These are phyloP conservation scores for Chaenocephalus aceratus DNA, from an alignment of 2,113 vertebrate genomes.

Conservation along the genomic window DNA sequence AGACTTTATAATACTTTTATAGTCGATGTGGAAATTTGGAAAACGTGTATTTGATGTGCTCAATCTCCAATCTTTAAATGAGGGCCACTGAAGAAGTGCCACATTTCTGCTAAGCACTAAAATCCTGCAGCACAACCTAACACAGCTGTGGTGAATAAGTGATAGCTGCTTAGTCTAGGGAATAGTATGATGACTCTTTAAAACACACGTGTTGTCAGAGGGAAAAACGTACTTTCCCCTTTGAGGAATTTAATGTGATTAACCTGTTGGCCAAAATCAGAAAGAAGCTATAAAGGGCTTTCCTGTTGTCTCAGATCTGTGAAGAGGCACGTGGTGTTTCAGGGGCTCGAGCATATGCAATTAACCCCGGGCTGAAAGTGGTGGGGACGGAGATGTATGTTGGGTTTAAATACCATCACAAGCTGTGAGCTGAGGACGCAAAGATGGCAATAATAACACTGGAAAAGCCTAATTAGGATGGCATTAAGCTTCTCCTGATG, in stretches of 20 bases:
- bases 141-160: constrained; percentile 8
- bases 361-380: background rate
- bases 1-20: background rate
- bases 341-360: background rate
- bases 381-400: background rate
- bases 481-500: constrained; percentile 27
- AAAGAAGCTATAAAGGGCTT: constrained; percentile 3
- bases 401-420: constrained; percentile 55
- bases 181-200: background rate
- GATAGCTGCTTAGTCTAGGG: constrained; percentile 1
- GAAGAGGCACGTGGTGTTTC: constrained; percentile 4
- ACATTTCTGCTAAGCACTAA: background rate
- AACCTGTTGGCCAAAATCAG: constrained; percentile 18
- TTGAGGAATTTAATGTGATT: constrained; percentile 8
- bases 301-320: constrained; percentile 5
- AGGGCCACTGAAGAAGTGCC: background rate
- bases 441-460: background rate
- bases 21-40: constrained; percentile 29
- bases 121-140: background rate
- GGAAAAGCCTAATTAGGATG: constrained; percentile 15
- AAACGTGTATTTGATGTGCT: constrained; percentile 2
- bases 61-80: constrained; percentile 5
- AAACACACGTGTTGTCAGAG: background rate
- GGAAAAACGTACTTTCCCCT: background rate
- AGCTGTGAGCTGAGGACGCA: constrained; percentile 42